Base-by-base conservation (phyloP, 2,797 vertebrate genomes). In the Emydoidea blandingii region DNA sequence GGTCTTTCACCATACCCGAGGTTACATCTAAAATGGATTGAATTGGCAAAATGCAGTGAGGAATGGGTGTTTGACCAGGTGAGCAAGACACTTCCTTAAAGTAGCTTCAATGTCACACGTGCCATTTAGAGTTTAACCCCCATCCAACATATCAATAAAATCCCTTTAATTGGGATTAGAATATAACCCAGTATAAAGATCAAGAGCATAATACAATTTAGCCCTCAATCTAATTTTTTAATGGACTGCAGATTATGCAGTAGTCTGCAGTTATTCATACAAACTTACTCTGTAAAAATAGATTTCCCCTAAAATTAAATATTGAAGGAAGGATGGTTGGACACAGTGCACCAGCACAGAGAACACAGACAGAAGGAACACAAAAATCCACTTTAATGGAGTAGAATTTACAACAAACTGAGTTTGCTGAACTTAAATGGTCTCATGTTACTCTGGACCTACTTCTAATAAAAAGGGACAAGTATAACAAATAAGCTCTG, bases 21-120 rank as follows among this genome's bases (percentile, higher is more conserved):
- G 99, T 99, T 99, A 99, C 99, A 99, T 99, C 99, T 99, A 99
- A 99, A 99, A 99, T 99, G 99, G 99, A 99, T 99, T 99, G 98
- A 99, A 99, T 99, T 99, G 99, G 99, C 99, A 99, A 99, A 99
- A 98, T 99, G 98, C 98, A 99, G 99, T 99, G 98, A 99, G 99
- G 99, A 99, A 99, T 98, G 99, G 99, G 99, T 99, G 99, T 99
- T 99, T 99, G 99, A 99, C 99, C 99, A 99, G 99, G 99, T 99
- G 98, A 99, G 99, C 98, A 98, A 99, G 98, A 99, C 99, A 99
- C 98, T 98, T 98, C 97, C 97, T 98, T 97, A 98, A 98, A 95
- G 98, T 97, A 99, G 99, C 99, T 99, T 98, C 99, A 99, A 99
- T 99, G 99, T 99, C 99, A 99, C 99, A 99, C 98, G 98, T 99